phyloP scores from a whole-genome alignment of 2,113 vertebrate species.

The Fulmarus glacialis region DNA sequence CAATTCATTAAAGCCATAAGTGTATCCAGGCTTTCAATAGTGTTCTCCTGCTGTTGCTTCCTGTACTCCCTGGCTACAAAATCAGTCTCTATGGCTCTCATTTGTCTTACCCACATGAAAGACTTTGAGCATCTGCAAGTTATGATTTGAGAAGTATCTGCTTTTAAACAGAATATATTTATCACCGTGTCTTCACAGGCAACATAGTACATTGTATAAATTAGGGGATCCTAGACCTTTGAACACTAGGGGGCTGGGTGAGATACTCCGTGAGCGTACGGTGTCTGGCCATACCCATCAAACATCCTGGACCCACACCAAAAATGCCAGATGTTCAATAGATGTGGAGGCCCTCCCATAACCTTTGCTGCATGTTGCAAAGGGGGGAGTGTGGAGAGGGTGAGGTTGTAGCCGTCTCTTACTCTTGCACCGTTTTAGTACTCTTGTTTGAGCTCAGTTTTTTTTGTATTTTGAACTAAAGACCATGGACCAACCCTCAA shows the following conservation, averaged over 20 bases:
- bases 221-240: conserved; percentile 67
- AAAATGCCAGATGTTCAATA: conserved; percentile 75
- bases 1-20: conserved; percentile 64
- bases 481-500: not conserved
- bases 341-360: conserved; percentile 15
- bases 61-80: conserved; percentile 72
- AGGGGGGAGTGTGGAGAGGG: not conserved
- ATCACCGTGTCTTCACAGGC: conserved; percentile 69
- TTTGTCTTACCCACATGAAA: conserved; percentile 82
- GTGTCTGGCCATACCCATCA: conserved; percentile 72
- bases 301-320: conserved; percentile 74
- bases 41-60: conserved; percentile 72
- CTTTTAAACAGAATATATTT: conserved; percentile 75
- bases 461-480: not conserved
- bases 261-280: conserved; percentile 14
- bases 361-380: conserved; percentile 23
- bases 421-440: not conserved
- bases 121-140: conserved; percentile 75
- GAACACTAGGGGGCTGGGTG: conserved; percentile 56
- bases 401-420: not conserved
- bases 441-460: not conserved
- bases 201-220: conserved; percentile 53
- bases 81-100: conserved; percentile 70
- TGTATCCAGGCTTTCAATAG: conserved; percentile 59
- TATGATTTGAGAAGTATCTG: conserved; percentile 79